Evolutionary conservation across 2,113 vertebrate genomes (phyloP).

Genomic region (Balaeniceps rex): DNA sequence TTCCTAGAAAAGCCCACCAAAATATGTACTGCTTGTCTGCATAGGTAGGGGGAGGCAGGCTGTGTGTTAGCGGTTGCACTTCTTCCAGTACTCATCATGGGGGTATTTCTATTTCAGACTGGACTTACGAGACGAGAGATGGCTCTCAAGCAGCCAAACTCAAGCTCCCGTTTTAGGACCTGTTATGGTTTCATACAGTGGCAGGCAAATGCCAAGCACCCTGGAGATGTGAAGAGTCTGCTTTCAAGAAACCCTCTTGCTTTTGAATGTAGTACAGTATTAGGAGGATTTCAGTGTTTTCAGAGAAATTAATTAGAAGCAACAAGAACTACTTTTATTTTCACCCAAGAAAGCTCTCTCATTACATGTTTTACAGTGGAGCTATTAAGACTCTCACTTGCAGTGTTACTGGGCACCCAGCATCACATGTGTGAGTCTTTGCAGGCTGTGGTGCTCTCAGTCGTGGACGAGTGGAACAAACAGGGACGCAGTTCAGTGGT

Average conservation of each 20-base stretch:
- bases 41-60: rapidly evolving
- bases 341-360: neutral
- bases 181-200: neutral
- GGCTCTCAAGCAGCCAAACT: neutral
- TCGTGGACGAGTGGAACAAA: neutral
- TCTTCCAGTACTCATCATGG: neutral
- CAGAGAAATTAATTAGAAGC: neutral
- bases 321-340: neutral
- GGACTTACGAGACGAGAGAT: neutral
- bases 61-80: too few relatives aligned
- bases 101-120: neutral
- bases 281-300: neutral
- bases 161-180: neutral
- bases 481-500: neutral
- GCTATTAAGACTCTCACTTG: neutral
- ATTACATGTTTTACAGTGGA: neutral
- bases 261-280: neutral
- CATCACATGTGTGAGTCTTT: rapidly evolving
- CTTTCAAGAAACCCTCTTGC: neutral
- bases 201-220: neutral
- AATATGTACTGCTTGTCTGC: neutral
- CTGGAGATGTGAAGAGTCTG: neutral
- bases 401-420: neutral
- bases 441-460: neutral
- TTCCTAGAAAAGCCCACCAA: neutral